These are phyloP conservation scores for Epistrophe grossulariae DNA, from an alignment of 2,888 invertebrate genomes.

Conservation along the genomic window DNA sequence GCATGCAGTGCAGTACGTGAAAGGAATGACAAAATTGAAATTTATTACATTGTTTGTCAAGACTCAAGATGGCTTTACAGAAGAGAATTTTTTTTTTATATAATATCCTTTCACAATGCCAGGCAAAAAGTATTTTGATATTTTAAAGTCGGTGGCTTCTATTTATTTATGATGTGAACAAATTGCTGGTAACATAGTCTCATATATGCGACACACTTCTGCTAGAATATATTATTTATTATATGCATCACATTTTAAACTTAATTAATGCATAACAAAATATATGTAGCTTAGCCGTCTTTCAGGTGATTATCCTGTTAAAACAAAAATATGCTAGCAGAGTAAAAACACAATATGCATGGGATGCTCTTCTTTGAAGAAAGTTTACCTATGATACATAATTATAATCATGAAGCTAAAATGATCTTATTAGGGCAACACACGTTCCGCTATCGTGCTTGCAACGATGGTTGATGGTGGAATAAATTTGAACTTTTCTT, in stretches of 20 bases:
- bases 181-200: not conserved
- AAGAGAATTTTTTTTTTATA: not conserved
- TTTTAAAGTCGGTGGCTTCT: not conserved
- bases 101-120: not conserved
- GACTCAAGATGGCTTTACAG: not conserved
- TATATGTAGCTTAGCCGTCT: conserved; percentile 3
- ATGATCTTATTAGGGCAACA: conserved; percentile 34
- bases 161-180: not conserved
- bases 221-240: not conserved
- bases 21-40: conserved; percentile 26
- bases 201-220: not conserved
- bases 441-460: not conserved
- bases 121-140: not conserved
- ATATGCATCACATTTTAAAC: conserved; percentile 35
- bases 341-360: not conserved
- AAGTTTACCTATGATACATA: conserved; percentile 15
- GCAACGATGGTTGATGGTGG: not conserved
- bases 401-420: conserved; percentile 8
- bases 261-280: conserved; percentile 33
- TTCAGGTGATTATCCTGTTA: conserved; percentile 31
- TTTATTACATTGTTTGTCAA: conserved; percentile 11
- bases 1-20: not conserved
- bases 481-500: conserved; percentile 23
- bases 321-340: not conserved
- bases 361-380: not conserved